Conservation (phyloP, 2,113 vertebrate genomes). For the cattle (Bos taurus) region ARS-UCD2.0 NC_037332.1:65754001-65754500, state of each 20-base stretch:
- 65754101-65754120: background rate
- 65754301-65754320: background rate
- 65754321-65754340: accelerated
- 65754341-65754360: background rate
- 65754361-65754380: background rate
- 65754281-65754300: background rate
- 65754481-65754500: background rate
- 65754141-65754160: background rate
- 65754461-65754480: background rate
- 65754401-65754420: background rate
- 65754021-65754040: background rate
- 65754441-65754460: background rate
- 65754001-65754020: background rate
- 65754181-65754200: background rate
- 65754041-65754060: background rate
- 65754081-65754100: background rate
- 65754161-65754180: background rate
- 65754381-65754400: background rate
- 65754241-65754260: accelerated
- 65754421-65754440: background rate
- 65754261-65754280: background rate
- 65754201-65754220: background rate
- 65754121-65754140: background rate
- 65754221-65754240: background rate
- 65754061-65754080: background rate